Base-by-base conservation (phyloP, 2,888 invertebrate genomes). In the Xestoiulus laeticollis region DNA sequence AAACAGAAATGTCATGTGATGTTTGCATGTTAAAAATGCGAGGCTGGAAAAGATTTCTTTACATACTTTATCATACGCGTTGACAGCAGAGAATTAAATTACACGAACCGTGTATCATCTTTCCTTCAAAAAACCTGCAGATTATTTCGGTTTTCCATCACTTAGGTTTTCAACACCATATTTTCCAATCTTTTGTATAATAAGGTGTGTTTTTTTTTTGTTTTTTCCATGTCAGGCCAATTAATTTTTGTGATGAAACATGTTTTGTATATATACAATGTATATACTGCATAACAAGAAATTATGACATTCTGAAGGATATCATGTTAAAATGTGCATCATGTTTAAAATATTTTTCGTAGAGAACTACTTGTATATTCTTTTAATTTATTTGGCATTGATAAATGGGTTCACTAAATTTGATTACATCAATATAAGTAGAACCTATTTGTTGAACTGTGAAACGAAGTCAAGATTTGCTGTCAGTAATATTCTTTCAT, bases 41-140 rank as follows among this genome's bases (percentile, higher is more conserved):
- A 78, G 30, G 4, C 78, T 78, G 30, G 14, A 30, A 26, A 78
- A 30, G 68, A 78, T 78, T 12, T 78, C 68, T 78, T 78, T 30
- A 30, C 78, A 78, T 30, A 30, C 78, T 78, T 78, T 78, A 78
- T 78, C 78, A 78, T 78, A 5, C 78, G 30, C 78, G 78, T 78
- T 78, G 78, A 78, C 78, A 78, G 78, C 30, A 78, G 78, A 30
- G 30, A 78, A 78, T 78, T 78, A 78, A 78, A 78, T 78, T 78
- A 78, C 78, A 14, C 30, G 78, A 30, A 14, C 12, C 78, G 30
- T 78, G 78, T 30, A 78, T 78, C 78, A 78, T 30, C 30, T 78
- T 78, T 30, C 78, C 26, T 78, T 2, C 30, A 30, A 78, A 78
- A 78, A 78, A 78, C 30, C 30, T 30, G 30, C 78, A 30, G 26